phyloP scores from a whole-genome alignment of 2,113 vertebrate species.

The Melanotaenia duboulayi region DNA sequence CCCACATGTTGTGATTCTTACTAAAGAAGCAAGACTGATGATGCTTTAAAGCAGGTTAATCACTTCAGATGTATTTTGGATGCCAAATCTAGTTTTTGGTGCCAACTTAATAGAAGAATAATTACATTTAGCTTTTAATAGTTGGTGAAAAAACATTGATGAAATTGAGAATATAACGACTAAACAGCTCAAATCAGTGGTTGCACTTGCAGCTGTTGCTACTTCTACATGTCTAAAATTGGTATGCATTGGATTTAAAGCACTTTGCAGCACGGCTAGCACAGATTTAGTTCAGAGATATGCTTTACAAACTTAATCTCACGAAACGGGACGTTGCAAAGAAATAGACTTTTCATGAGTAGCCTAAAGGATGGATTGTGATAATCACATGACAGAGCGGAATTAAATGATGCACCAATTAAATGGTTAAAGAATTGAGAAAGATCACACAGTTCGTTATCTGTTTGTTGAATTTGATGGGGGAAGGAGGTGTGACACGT shows the following conservation, averaged over 20 bases:
- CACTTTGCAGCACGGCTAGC: not conserved
- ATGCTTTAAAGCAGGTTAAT: constrained; percentile 4
- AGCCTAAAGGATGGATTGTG: not conserved
- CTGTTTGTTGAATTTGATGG: constrained; percentile 13
- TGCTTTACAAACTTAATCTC: not conserved
- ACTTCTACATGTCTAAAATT: not conserved
- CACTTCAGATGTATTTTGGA: not conserved
- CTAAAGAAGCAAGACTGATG: not conserved
- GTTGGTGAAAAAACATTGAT: not conserved
- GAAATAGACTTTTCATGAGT: not conserved
- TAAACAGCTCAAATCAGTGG: not conserved
- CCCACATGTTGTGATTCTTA: not conserved
- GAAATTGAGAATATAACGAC: not conserved
- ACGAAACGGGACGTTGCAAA: not conserved
- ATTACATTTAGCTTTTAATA: constrained; percentile 11
- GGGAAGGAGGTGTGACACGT: constrained; percentile 32
- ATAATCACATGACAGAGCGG: not conserved
- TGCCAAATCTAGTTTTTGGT: not conserved
- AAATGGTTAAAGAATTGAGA: not conserved
- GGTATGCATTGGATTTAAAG: not conserved
- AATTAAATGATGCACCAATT: not conserved
- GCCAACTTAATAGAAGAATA: constrained; percentile 8
- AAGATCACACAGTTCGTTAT: constrained; percentile 19
- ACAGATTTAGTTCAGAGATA: not conserved
- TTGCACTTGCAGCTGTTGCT: not conserved